Evolutionary conservation across 2,113 vertebrate species (phyloP).

Genomic region (Hydropotes inermis): DNA sequence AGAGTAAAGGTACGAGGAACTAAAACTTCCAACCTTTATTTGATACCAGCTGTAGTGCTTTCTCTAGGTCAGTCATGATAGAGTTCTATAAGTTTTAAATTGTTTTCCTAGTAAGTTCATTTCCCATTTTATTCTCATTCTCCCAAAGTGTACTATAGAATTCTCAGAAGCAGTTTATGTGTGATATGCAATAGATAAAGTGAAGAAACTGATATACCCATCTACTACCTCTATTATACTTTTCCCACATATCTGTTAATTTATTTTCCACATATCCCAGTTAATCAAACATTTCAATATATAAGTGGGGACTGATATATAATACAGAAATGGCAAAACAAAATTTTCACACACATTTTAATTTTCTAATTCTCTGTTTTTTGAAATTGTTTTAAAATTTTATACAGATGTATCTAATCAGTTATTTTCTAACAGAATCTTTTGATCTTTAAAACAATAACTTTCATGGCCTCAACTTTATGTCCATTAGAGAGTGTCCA

Average conservation of each 20-base stretch:
- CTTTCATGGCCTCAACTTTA: neutral
- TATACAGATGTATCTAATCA: too few relatives aligned
- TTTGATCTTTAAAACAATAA: neutral
- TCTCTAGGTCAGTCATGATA: neutral
- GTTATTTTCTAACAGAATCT: neutral
- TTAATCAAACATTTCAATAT: neutral
- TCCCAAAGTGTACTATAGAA: neutral
- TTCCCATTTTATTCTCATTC: neutral
- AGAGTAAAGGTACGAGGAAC: neutral
- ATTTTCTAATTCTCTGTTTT: neutral
- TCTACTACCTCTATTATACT: neutral
- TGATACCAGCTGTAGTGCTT: neutral
- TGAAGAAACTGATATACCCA: neutral
- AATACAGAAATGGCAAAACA: neutral
- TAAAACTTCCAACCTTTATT: neutral
- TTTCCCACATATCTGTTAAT: neutral
- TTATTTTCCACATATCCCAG: neutral
- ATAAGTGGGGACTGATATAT: too few relatives aligned
- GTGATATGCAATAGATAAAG: neutral
- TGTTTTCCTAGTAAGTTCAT: neutral
- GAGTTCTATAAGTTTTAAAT: neutral
- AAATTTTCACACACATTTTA: neutral
- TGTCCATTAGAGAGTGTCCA: neutral
- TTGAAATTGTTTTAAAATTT: neutral
- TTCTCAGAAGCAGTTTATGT: neutral